phyloP scores from a whole-genome alignment of 2,888 invertebrate species.

The Buathra laborator region DNA sequence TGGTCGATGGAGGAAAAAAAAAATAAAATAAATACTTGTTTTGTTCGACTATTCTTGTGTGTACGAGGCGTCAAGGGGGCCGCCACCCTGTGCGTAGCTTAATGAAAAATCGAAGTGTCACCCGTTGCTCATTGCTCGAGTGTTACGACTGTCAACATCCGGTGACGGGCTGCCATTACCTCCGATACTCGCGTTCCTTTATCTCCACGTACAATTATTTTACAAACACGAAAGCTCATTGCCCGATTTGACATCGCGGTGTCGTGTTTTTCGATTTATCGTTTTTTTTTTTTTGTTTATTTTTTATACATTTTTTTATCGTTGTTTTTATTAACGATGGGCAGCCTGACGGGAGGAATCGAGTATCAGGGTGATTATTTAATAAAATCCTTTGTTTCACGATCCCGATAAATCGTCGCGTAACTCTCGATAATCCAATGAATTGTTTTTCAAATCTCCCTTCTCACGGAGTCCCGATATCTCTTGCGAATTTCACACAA shows the following conservation, averaged over 20 bases:
- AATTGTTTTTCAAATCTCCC: neutral
- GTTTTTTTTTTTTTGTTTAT: neutral
- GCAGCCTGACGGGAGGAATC: no score
- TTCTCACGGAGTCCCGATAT: neutral
- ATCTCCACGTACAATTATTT: neutral
- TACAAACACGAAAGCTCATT: neutral
- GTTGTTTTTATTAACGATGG: neutral
- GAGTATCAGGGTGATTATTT: no score
- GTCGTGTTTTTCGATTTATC: neutral
- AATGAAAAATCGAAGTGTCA: conserved; percentile 70
- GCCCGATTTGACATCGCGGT: no score
- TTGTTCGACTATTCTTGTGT: neutral
- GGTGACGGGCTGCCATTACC: conserved; percentile 3
- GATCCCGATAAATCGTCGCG: neutral
- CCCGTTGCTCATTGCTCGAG: conserved; percentile 3
- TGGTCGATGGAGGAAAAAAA: neutral
- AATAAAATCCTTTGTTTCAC: neutral
- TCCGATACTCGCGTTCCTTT: neutral
- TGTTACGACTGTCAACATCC: conserved; percentile 6
- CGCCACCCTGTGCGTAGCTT: conserved; percentile 70
- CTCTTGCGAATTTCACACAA: neutral
- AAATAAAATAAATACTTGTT: conserved; percentile 5
- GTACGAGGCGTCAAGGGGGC: neutral
- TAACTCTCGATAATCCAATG: neutral
- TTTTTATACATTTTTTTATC: neutral